These are phyloP conservation scores for Mallotus villosus DNA, from an alignment of 2,797 vertebrate genomes.

Conservation along the genomic window DNA sequence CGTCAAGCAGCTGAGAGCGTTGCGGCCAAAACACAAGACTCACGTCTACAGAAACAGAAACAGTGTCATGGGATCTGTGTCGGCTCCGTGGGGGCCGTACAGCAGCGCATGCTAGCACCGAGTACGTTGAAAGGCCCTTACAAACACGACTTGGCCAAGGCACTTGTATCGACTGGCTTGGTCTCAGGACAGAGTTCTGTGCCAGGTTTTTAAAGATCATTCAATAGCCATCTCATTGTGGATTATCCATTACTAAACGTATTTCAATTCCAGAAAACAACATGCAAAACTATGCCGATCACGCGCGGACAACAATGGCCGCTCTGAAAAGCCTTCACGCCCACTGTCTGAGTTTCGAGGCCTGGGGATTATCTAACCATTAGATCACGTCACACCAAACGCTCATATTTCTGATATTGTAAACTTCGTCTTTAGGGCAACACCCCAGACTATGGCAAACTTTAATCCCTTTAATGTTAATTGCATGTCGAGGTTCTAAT, in stretches of 20 bases:
- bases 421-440: neutral
- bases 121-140: conserved; percentile 17
- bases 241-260: neutral
- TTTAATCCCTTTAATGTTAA: conserved; percentile 21
- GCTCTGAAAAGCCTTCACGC: conserved; percentile 19
- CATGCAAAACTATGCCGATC: conserved; percentile 14
- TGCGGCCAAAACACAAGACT: conserved; percentile 58
- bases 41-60: conserved; percentile 64
- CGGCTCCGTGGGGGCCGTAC: conserved; percentile 19
- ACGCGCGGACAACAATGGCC: neutral
- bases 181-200: too few relatives aligned
- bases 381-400: conserved; percentile 20
- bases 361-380: conserved; percentile 23
- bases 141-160: too few relatives aligned
- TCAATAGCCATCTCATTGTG: too few relatives aligned
- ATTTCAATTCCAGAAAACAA: conserved; percentile 32
- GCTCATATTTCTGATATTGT: neutral
- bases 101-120: conserved; percentile 24
- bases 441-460: conserved; percentile 13
- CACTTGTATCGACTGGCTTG: too few relatives aligned
- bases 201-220: too few relatives aligned
- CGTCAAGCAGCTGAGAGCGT: conserved; percentile 70
- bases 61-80: conserved; percentile 35
- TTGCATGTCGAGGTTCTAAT: neutral
- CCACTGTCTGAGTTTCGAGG: conserved; percentile 3